These are phyloP conservation scores for Porphyrio hochstetteri DNA, from an alignment of 2,113 vertebrate genomes.

Conservation along the genomic window DNA sequence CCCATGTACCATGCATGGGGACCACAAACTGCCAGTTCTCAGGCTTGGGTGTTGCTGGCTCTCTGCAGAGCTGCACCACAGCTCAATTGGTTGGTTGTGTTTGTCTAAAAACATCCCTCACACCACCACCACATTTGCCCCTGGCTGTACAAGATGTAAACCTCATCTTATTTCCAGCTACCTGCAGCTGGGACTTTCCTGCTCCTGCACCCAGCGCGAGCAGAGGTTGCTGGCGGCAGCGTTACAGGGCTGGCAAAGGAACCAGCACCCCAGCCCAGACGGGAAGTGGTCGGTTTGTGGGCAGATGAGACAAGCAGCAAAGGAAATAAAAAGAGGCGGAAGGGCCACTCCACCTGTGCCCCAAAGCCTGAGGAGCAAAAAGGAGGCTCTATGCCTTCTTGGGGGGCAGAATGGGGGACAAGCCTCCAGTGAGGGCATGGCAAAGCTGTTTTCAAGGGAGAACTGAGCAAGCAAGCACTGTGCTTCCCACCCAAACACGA, in stretches of 20 bases:
- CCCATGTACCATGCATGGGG: background rate
- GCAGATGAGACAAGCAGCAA: background rate
- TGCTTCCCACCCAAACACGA: background rate
- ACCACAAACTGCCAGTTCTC: slow-evolving; percentile 5
- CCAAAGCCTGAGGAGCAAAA: background rate
- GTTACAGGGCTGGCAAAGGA: background rate
- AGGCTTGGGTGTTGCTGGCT: background rate
- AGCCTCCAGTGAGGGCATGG: accelerated
- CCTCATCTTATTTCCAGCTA: background rate
- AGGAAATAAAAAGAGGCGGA: background rate
- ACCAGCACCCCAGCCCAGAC: background rate
- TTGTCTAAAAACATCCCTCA: background rate
- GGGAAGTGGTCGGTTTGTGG: background rate
- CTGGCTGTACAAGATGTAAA: background rate
- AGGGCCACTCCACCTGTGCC: background rate
- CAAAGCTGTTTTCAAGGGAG: background rate
- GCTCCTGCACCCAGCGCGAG: background rate
- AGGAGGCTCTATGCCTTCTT: background rate
- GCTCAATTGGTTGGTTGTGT: background rate
- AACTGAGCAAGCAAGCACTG: accelerated
- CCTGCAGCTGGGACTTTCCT: background rate
- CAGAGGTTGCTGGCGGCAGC: background rate
- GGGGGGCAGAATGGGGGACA: accelerated
- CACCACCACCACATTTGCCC: background rate
- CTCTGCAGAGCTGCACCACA: slow-evolving; percentile 2